These are phyloP conservation scores for Myathropa florea DNA, from an alignment of 2,888 invertebrate genomes.

Conservation along the genomic window DNA sequence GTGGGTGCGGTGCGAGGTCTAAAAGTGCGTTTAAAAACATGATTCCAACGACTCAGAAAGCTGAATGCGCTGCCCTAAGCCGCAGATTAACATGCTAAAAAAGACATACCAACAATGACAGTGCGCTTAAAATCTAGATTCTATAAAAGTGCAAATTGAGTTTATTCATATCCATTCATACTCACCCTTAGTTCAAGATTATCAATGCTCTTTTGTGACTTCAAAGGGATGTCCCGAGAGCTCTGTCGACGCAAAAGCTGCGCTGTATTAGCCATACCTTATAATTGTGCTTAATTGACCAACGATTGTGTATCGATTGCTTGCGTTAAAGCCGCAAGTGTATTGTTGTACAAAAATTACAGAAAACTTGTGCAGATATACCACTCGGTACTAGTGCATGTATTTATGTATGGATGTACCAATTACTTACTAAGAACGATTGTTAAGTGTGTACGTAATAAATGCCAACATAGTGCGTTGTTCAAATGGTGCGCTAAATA, in stretches of 20 bases:
- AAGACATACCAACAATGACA: neutral
- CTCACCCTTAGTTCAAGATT: constrained; percentile 91
- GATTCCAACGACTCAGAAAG: neutral
- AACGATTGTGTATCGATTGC: constrained; percentile 39
- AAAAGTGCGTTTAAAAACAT: too few relatives aligned
- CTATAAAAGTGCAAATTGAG: neutral
- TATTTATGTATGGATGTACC: constrained; percentile 9
- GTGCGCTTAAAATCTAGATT: neutral
- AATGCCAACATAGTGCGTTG: constrained; percentile 56
- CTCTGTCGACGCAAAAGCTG: constrained; percentile 94
- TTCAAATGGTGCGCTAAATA: constrained; percentile 61
- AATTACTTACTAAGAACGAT: constrained; percentile 48
- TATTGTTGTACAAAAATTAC: constrained; percentile 32
- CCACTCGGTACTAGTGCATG: constrained; percentile 47
- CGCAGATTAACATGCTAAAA: neutral
- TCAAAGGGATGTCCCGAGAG: constrained; percentile 88
- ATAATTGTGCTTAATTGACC: constrained; percentile 64
- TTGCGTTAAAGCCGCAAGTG: constrained; percentile 38
- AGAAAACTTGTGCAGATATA: constrained; percentile 44
- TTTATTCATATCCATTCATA: constrained; percentile 14
- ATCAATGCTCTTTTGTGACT: constrained; percentile 88
- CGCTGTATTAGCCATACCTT: constrained; percentile 90
- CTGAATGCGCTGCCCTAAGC: neutral
- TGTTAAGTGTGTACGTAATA: constrained; percentile 27
- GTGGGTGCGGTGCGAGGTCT: too few relatives aligned